Conservation (phyloP, 2,113 vertebrate genomes). For the Ranitomeya imitator region DNA sequence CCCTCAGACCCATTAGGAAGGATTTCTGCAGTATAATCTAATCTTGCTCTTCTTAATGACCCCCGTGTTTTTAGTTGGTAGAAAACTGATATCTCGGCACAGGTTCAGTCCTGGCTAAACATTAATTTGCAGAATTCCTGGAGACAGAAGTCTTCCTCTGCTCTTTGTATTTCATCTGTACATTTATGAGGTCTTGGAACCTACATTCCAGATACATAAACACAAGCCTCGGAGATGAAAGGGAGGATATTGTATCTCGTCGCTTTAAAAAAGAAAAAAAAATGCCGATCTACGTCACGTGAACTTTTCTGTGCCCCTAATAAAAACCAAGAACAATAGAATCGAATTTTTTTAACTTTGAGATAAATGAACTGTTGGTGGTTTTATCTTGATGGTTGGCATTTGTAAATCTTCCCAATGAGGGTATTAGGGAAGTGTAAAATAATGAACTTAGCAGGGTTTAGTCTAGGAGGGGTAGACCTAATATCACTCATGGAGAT, state of each 20-base stretch:
- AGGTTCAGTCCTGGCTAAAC: neutral
- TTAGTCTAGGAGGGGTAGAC: neutral
- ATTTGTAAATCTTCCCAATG: conserved; percentile 31
- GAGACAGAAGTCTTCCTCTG: neutral
- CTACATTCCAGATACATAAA: conserved; percentile 32
- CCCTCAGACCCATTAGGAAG: neutral
- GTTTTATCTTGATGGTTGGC: conserved; percentile 43
- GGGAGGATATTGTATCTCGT: conserved; percentile 3
- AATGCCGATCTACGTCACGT: neutral
- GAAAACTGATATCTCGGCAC: neutral
- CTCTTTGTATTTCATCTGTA: conserved; percentile 37
- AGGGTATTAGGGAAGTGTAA: conserved; percentile 38
- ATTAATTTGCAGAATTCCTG: conserved; percentile 17
- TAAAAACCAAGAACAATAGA: neutral
- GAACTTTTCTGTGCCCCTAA: neutral
- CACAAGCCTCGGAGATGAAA: conserved; percentile 12
- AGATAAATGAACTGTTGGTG: conserved; percentile 40
- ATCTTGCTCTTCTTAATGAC: neutral
- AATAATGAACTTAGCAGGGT: conserved; percentile 14
- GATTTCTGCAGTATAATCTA: neutral
- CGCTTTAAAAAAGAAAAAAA: neutral
- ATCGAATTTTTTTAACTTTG: neutral
- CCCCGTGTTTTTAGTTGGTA: neutral
- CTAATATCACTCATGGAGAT: conserved; percentile 31
- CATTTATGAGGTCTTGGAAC: conserved; percentile 26